Percentiles rank a stretch among this genome's conserved stretches.
Evolutionary conservation across 2,888 invertebrate genomes (phyloP).

Genomic region (Spialia ferax): DNA sequence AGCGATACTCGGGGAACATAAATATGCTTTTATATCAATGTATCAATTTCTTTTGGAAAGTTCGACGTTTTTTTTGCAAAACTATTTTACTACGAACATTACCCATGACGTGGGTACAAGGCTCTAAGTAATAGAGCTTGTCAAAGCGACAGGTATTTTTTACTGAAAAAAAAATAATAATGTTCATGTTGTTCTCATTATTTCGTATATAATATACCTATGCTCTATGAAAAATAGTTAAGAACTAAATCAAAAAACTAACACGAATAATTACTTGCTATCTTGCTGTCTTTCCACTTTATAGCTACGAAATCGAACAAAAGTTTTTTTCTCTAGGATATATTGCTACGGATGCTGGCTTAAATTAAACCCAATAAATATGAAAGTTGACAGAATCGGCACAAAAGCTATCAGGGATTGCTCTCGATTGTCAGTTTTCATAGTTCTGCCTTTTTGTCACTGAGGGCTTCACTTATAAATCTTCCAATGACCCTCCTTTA

Average conservation of each 20-base stretch:
- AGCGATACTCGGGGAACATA: slow-evolving; percentile 77
- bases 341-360: background rate
- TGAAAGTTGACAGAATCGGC: slow-evolving; percentile 49
- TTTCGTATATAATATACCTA: background rate
- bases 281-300: background rate
- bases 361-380: slow-evolving; percentile 45
- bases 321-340: background rate
- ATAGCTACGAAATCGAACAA: background rate
- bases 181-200: background rate
- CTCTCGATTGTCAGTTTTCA: slow-evolving; percentile 62
- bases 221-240: no score
- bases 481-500: slow-evolving; percentile 71
- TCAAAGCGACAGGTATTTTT: slow-evolving; percentile 4
- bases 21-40: slow-evolving; percentile 85
- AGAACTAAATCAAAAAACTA: no score
- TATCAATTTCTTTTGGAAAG: slow-evolving; percentile 80
- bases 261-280: background rate
- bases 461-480: slow-evolving; percentile 69
- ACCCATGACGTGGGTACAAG: slow-evolving; percentile 56
- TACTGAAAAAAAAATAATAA: background rate
- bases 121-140: slow-evolving; percentile 7
- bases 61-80: slow-evolving; percentile 65
- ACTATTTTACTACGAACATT: slow-evolving; percentile 53
- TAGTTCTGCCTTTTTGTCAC: slow-evolving; percentile 68
- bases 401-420: slow-evolving; percentile 48